Percentiles rank a stretch among this genome's conserved stretches.
phyloP scores from a whole-genome alignment of 1,140 invertebrate species.

The Heterodera schachtii region DNA sequence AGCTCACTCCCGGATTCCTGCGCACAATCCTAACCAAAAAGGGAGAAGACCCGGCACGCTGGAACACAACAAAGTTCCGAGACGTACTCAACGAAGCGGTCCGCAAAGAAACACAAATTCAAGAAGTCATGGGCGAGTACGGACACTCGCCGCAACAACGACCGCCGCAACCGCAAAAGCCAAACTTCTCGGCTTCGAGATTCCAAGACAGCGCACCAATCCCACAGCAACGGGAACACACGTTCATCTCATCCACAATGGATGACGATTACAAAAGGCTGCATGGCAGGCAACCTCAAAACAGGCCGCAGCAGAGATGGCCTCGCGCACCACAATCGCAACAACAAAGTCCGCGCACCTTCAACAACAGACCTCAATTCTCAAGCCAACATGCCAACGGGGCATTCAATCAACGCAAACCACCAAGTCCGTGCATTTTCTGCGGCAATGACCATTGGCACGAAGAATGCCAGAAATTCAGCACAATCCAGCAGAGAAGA shows the following conservation, averaged over 20 bases:
- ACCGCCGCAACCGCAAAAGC: too few relatives aligned
- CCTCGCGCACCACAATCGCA: too few relatives aligned
- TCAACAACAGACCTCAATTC: too few relatives aligned
- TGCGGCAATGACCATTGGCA: not conserved
- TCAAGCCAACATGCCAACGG: too few relatives aligned
- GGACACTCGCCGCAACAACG: conserved; percentile 5
- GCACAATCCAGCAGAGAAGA: not conserved
- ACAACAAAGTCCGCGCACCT: too few relatives aligned
- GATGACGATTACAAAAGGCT: not conserved
- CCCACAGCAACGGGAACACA: not conserved
- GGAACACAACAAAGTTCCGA: not conserved
- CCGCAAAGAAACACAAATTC: not conserved
- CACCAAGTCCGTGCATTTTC: not conserved
- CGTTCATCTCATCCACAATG: not conserved
- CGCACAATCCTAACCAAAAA: conserved; percentile 12
- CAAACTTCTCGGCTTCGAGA: not conserved
- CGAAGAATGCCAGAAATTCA: too few relatives aligned
- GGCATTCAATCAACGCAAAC: not conserved
- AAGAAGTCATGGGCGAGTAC: conserved; percentile 14
- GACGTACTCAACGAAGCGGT: not conserved
- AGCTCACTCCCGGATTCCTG: not conserved
- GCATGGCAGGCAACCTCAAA: too few relatives aligned
- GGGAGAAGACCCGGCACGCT: not conserved
- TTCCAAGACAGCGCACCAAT: not conserved
- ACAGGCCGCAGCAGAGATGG: too few relatives aligned